phyloP scores from a whole-genome alignment of 2,797 vertebrate genomes.

The Orestias chungarensis region DNA sequence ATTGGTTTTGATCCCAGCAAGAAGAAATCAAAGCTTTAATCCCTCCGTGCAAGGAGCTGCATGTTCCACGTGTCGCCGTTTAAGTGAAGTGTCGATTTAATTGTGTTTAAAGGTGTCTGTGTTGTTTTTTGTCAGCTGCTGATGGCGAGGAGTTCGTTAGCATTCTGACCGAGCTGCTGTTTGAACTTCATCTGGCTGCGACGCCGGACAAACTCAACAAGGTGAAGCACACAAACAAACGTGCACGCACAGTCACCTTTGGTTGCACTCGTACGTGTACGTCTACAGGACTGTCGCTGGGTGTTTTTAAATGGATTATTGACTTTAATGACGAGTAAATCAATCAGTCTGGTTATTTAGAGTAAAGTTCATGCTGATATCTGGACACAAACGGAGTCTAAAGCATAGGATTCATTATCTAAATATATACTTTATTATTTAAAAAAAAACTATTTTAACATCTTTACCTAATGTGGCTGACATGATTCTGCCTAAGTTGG shows the following conservation, averaged over 20 bases:
- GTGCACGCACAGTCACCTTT: not conserved
- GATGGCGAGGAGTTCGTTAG: constrained; percentile 90
- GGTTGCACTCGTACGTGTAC: not conserved
- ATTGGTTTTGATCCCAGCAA: constrained; percentile 37
- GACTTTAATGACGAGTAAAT: not conserved
- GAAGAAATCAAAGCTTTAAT: constrained; percentile 30
- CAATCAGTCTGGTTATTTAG: not conserved
- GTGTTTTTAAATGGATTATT: not conserved
- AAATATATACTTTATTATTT: no score
- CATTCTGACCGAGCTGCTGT: constrained; percentile 93
- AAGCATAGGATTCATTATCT: not conserved
- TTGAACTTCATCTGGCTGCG: constrained; percentile 95
- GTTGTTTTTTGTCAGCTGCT: constrained; percentile 57
- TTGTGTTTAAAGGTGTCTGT: constrained; percentile 10
- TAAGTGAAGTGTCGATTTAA: not conserved
- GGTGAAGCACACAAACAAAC: constrained; percentile 76
- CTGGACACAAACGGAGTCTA: not conserved
- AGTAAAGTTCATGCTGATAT: not conserved
- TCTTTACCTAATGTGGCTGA: no score
- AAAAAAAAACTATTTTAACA: no score
- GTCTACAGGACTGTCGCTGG: not conserved
- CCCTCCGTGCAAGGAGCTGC: constrained; percentile 28
- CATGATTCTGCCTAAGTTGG: no score
- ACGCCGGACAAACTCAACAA: constrained; percentile 98
- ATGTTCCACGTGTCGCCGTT: constrained; percentile 15